Base-by-base conservation (phyloP, 1,140 invertebrate genomes). In the Trichonephila clavipes region DNA sequence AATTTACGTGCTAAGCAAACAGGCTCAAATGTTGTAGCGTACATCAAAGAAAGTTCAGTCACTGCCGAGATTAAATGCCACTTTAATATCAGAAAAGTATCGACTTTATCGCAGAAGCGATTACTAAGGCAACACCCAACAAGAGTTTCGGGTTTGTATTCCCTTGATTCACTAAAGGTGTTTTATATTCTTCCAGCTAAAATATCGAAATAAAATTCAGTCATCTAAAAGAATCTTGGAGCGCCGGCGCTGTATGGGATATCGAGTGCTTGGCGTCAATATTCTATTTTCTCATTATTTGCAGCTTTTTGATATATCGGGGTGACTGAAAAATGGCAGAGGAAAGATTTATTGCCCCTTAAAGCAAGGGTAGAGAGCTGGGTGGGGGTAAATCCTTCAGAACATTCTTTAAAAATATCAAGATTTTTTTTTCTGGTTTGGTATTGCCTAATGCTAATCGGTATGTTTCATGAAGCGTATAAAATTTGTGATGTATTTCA, bases 201-300 rank as follows among this genome's bases (percentile, higher is more conserved):
- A 81, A 90, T 90, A 90, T 90, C 89, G 89, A 82, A 90, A 90
- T 90, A 90, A 90, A 90, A 90, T 90, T 24, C 89, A 90, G 40
- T 82, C 89, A 82, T 81, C 69, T 62, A 81, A 61, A 62, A 81
- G 59, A 24, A 82, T 90, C 72, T 40, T 7, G 19, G 12, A 66
- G 61, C 10, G 5, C 18, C 21, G 14, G 21, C 6, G 62, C 64
- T 51, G 64, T 77, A 77, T 58, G 62, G 24, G 88, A 89, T 89
- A 89, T 89, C 88, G 88, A 89, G 64, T 89, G 66, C n/a, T 51
- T 24, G 62, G 64, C n/a, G 89, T 90, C 89, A 90, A 90, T 90
- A 90, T 90, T 90, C 89, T 90, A 90, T 90, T 90, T 90, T 82
- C 89, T 90, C 89, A 90, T 90, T 90, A 90, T 90, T 90, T 90